Evolutionary conservation across 1,140 invertebrate species (phyloP).

Genomic region (Periplaneta americana): DNA sequence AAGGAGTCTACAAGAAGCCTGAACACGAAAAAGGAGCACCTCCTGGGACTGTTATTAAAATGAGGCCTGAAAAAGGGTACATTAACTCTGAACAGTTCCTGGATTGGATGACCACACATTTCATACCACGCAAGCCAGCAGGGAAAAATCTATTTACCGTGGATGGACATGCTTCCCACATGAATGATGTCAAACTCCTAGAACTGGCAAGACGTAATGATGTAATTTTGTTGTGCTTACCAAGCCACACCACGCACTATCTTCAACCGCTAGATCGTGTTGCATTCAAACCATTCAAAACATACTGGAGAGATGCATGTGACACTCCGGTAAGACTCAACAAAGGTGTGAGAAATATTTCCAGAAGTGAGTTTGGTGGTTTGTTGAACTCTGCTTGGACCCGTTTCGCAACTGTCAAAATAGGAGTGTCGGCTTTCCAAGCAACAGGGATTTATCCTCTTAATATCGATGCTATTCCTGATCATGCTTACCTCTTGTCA

Average conservation of each 20-base stretch:
- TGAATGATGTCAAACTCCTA: slow-evolving; percentile 26
- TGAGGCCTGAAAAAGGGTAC: slow-evolving; percentile 28
- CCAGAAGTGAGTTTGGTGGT: background rate
- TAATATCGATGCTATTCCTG: slow-evolving; percentile 22
- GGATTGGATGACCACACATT: slow-evolving; percentile 34
- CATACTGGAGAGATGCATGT: slow-evolving; percentile 25
- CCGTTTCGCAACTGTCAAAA: slow-evolving; percentile 19
- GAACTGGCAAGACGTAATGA: slow-evolving; percentile 32
- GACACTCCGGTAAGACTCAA: too few relatives aligned
- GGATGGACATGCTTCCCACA: slow-evolving; percentile 36
- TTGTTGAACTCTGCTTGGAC: slow-evolving; percentile 23
- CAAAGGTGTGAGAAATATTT: slow-evolving; percentile 29
- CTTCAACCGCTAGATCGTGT: slow-evolving; percentile 33
- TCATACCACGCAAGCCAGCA: slow-evolving; percentile 31
- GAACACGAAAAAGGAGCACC: background rate
- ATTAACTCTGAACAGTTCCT: slow-evolving; percentile 34
- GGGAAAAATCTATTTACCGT: slow-evolving; percentile 35
- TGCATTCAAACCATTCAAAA: slow-evolving; percentile 31
- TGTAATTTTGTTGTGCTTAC: slow-evolving; percentile 34
- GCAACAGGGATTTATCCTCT: slow-evolving; percentile 26
- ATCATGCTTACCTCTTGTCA: slow-evolving; percentile 12
- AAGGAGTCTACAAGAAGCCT: slow-evolving; percentile 3
- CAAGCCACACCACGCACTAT: slow-evolving; percentile 35
- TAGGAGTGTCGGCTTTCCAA: slow-evolving; percentile 21
- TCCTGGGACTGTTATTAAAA: slow-evolving; percentile 12